phyloP scores from a whole-genome alignment of 2,888 invertebrate species.

The Leucozona laternaria region DNA sequence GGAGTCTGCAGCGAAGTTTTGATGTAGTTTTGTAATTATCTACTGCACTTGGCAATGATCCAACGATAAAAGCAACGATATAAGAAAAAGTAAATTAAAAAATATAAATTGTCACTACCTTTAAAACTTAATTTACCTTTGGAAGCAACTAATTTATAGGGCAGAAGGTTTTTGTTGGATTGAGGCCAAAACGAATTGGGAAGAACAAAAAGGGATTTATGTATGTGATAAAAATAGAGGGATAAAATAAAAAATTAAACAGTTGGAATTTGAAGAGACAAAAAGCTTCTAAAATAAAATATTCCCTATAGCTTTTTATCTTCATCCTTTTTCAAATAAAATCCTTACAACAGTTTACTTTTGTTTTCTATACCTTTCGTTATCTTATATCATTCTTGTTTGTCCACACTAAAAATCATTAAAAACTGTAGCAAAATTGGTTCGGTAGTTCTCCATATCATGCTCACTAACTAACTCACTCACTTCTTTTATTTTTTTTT shows the following conservation, averaged over 20 bases:
- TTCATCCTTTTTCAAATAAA: background rate
- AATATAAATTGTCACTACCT: constrained; percentile 3
- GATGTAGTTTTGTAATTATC: constrained; percentile 40
- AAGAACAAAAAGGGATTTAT: background rate
- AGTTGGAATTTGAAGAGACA: background rate
- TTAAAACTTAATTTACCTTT: background rate
- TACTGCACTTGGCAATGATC: constrained; percentile 48
- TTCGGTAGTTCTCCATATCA: background rate
- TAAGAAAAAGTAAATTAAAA: constrained; percentile 18
- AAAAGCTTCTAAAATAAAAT: background rate
- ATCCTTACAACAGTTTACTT: background rate
- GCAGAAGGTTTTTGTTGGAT: background rate
- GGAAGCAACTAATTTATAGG: background rate
- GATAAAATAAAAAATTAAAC: background rate
- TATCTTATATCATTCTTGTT: background rate
- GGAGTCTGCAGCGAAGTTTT: background rate
- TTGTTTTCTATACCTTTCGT: background rate
- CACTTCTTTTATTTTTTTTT: too few relatives aligned
- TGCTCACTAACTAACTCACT: too few relatives aligned
- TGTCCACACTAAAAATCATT: background rate
- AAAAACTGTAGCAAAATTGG: background rate
- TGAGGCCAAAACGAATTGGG: background rate
- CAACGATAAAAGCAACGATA: constrained; percentile 18
- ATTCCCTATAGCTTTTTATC: too few relatives aligned
- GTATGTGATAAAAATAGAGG: background rate